Evolutionary conservation across 2,888 invertebrate genomes (phyloP).

Genomic region (Diloba caeruleocephala): DNA sequence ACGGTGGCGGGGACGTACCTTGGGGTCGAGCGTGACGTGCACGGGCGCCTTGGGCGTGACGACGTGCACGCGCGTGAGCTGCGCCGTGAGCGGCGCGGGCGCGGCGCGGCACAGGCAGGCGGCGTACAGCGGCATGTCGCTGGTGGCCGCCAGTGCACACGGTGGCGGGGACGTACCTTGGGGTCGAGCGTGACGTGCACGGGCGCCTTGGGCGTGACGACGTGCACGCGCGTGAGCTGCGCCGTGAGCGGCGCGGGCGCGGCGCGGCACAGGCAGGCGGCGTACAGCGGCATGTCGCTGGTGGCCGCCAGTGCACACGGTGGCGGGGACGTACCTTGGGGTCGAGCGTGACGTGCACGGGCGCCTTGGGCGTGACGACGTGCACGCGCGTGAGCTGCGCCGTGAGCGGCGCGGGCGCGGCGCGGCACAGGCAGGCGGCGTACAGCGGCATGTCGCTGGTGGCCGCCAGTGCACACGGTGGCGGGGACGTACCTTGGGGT

Average conservation of each 20-base stretch:
- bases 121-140: conserved; percentile 79
- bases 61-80: conserved; percentile 74
- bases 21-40: conserved; percentile 93
- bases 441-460: conserved; percentile 92
- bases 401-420: conserved; percentile 60
- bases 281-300: too few species aligned
- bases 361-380: conserved; percentile 94
- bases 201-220: conserved; percentile 95
- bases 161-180: conserved; percentile 84
- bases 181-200: conserved; percentile 95
- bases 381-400: conserved; percentile 71
- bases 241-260: conserved; percentile 90
- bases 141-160: too few species aligned
- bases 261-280: conserved; percentile 82
- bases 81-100: conserved; percentile 63
- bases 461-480: conserved; percentile 89
- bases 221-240: conserved; percentile 71
- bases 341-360: conserved; percentile 95
- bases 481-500: conserved; percentile 76
- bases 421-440: conserved; percentile 65
- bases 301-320: conserved; percentile 62
- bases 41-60: conserved; percentile 96
- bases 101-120: conserved; percentile 64
- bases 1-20: conserved; percentile 91
- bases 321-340: conserved; percentile 62